Base-by-base conservation (phyloP, 2,113 vertebrate species). In the Cheilinus undulatus region DNA sequence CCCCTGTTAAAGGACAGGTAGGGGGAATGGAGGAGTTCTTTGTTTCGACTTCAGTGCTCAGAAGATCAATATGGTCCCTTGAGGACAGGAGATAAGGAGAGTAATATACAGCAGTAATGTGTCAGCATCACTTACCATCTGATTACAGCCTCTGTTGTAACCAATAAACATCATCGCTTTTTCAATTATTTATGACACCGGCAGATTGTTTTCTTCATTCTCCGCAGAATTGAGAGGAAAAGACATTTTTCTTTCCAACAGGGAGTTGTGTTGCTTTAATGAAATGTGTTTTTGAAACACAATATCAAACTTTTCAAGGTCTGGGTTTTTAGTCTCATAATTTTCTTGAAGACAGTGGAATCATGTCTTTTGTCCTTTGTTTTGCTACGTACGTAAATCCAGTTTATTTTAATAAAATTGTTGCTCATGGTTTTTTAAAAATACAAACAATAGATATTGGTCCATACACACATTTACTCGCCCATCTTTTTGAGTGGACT, bases 111-210 rank as follows among this genome's bases (percentile, higher is more conserved):
- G 22, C 81, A 69, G 69, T 5, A 56, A 61, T 26, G 17, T 74
- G 77, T 74, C 68, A 76, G 49, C 74, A 73, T 76, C 73, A 72
- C 69, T 75, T 71, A 65, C 54, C 58, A 58, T 80, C 72, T 56
- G 64, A 56, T 76, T 53, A 86, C 23, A 48, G 28, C 74, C 70
- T 46, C 68, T 65, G 59, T 52, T 69, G 42, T 46, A 57, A 64
- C 51, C 74, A 58, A 57, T 84, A 57, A 66, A 71, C 60, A 74
- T 73, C 54, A 60, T 28, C 1, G 3, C 56, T 19, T 71, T 68
- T 52, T 79, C 45, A 78, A 34, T 79, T 52, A 76, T 78, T 48
- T 66, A 53, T 74, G 43, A 69, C 24, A 42, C 43, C 13, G 49
- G 9, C 17, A 58, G 36, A 62, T 48, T 66, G 36, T 54, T 43